Evolutionary conservation across 37 sponge, comb jelly and placozoan species (phyloP).

Genomic region (Mnemiopsis leidyi): DNA sequence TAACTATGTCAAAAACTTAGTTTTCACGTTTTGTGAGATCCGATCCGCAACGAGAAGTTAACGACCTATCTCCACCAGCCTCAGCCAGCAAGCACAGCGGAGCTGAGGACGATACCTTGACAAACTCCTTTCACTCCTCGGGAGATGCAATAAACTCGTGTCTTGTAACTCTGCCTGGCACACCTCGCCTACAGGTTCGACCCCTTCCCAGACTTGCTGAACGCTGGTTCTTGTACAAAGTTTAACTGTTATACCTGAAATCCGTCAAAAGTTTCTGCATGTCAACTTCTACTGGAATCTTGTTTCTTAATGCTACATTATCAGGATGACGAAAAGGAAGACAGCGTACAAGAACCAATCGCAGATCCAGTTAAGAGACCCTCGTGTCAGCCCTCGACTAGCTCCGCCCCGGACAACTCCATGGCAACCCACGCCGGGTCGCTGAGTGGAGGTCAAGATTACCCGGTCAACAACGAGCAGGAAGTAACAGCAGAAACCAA

Average conservation of each 20-base stretch:
- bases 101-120: neutral
- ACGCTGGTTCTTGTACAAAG: too few relatives aligned
- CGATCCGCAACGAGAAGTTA: neutral
- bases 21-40: neutral
- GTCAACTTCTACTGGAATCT: too few relatives aligned
- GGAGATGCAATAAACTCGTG: neutral
- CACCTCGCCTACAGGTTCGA: too few relatives aligned
- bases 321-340: too few relatives aligned
- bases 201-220: too few relatives aligned
- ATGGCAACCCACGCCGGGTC: constrained; percentile 47
- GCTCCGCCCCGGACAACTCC: constrained; percentile 19
- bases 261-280: too few relatives aligned
- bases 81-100: neutral
- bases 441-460: neutral
- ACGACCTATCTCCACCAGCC: neutral
- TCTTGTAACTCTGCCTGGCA: neutral
- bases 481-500: neutral
- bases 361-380: too few relatives aligned
- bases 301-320: too few relatives aligned
- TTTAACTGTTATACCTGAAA: too few relatives aligned
- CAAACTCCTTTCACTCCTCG: neutral
- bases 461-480: neutral
- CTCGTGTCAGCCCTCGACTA: too few relatives aligned
- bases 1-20: neutral
- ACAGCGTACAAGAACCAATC: too few relatives aligned